phyloP scores from a whole-genome alignment of 2,113 vertebrate species.

The Orycteropus afer region DNA sequence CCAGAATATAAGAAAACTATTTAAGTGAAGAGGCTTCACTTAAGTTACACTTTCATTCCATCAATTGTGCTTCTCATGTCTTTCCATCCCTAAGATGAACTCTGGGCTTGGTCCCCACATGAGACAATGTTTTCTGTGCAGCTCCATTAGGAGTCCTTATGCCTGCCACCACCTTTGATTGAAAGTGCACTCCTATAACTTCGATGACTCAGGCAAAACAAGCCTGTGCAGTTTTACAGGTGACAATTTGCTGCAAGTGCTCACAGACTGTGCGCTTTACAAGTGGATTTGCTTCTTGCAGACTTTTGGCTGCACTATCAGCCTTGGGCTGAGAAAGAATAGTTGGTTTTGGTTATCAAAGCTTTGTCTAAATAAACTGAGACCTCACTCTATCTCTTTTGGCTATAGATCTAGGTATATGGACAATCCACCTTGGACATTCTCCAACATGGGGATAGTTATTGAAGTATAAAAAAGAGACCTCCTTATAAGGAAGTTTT shows the following conservation, averaged over 20 bases:
- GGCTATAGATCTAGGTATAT: conserved; percentile 72
- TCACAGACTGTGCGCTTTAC: conserved; percentile 82
- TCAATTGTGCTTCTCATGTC: not conserved
- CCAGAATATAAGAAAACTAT: not conserved
- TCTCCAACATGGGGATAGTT: conserved; percentile 67
- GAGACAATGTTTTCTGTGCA: not conserved
- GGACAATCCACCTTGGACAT: conserved; percentile 67
- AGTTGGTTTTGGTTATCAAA: conserved; percentile 87
- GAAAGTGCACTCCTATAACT: not conserved
- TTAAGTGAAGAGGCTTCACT: not conserved
- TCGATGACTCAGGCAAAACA: conserved; percentile 2
- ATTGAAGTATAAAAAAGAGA: conserved; percentile 63
- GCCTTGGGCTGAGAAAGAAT: conserved; percentile 86
- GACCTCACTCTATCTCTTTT: conserved; percentile 85
- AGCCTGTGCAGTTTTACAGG: conserved; percentile 54
- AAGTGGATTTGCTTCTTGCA: conserved; percentile 83
- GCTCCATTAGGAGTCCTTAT: not conserved
- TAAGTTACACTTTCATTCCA: not conserved
- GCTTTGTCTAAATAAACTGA: conserved; percentile 90
- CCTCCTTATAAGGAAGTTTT: conserved; percentile 77
- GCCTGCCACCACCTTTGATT: not conserved
- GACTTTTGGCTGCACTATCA: conserved; percentile 83
- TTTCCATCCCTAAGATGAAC: not conserved
- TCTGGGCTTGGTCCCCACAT: not conserved
- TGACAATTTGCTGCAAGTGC: conserved; percentile 65